Percentiles rank a stretch among this genome's conserved stretches.
Conservation (phyloP, 2,113 vertebrate genomes). For the Proteles cristata region DNA sequence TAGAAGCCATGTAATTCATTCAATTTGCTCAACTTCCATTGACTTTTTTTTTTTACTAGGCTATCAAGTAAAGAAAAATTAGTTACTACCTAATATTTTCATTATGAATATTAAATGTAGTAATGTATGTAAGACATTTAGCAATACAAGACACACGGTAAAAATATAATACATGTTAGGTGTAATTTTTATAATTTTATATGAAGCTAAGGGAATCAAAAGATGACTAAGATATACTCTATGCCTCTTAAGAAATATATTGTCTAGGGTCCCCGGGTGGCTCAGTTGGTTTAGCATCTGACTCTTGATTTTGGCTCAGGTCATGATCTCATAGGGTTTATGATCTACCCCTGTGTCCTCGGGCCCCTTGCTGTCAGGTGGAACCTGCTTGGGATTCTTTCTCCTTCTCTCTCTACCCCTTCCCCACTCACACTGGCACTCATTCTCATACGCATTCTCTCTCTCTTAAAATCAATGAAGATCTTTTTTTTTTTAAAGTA, state of each 20-base stretch:
- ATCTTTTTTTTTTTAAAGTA: not conserved
- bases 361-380: too few species aligned
- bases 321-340: too few species aligned
- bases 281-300: too few species aligned
- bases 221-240: not conserved
- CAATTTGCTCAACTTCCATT: not conserved
- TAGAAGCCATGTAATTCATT: not conserved
- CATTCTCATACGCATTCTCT: too few species aligned
- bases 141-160: not conserved
- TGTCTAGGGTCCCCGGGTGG: not conserved
- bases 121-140: not conserved
- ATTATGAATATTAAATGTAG: conserved; percentile 11
- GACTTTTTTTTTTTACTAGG: not conserved
- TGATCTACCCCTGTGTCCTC: too few species aligned
- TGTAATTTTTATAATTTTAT: not conserved
- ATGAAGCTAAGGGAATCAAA: not conserved
- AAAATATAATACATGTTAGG: not conserved
- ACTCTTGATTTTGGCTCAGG: too few species aligned
- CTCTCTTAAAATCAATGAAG: too few species aligned
- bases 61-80: not conserved
- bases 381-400: too few species aligned
- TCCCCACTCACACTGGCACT: too few species aligned
- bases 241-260: not conserved
- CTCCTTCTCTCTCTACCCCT: too few species aligned
- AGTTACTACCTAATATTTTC: not conserved